phyloP scores from a whole-genome alignment of 2,113 vertebrate species.

The Gnathonemus echidnorhynchus region DNA sequence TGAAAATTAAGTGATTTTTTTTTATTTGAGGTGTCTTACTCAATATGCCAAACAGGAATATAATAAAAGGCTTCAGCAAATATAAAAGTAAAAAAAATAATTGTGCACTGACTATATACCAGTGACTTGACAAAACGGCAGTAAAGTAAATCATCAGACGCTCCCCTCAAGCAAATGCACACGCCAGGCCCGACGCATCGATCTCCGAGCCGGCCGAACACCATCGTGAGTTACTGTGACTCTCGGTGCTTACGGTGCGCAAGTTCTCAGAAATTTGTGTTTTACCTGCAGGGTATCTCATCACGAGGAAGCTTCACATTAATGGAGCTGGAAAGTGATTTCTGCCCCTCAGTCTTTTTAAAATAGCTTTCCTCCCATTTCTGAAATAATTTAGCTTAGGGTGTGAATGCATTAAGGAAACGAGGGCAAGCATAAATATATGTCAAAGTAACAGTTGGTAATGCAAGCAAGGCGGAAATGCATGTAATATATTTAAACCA shows the following conservation, averaged over 20 bases:
- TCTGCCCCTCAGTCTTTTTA: neutral
- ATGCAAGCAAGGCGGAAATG: neutral
- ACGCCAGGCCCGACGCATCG: neutral
- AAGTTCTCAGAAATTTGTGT: neutral
- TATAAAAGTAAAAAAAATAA: neutral
- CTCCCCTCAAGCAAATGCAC: neutral
- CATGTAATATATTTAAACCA: neutral
- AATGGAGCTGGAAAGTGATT: slow-evolving; percentile 15
- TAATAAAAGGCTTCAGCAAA: slow-evolving; percentile 5
- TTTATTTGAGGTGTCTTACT: neutral
- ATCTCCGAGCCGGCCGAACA: neutral
- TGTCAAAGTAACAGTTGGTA: neutral
- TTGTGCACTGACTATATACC: neutral
- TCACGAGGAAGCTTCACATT: neutral
- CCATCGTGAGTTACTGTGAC: neutral
- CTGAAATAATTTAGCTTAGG: neutral
- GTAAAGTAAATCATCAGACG: slow-evolving; percentile 11
- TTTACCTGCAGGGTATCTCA: slow-evolving; percentile 10
- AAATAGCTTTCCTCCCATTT: neutral
- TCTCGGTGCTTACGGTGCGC: neutral
- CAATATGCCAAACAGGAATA: neutral
- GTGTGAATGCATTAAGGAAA: neutral
- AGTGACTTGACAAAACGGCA: neutral
- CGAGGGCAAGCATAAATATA: neutral
- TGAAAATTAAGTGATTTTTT: neutral